Evolutionary conservation across 2,113 vertebrate species (phyloP), one percentile per base, ranked within the genome.

Genomic region (Herpailurus yagouaroundi): DNA sequence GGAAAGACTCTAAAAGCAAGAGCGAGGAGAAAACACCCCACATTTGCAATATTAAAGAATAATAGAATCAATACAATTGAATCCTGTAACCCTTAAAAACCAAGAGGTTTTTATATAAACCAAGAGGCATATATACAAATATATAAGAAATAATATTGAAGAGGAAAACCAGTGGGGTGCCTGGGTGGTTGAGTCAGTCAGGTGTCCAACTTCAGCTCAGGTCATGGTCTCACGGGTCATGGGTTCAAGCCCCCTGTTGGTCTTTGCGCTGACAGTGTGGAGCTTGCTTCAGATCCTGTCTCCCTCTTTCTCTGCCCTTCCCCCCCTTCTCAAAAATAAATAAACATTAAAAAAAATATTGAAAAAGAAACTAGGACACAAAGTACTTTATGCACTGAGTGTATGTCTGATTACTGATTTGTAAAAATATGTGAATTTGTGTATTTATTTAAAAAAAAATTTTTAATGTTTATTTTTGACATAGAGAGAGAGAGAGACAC

Each of bases 401-500:
- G 48, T 5, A 81, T 25, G 5, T 89, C 55, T 85, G 52, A 74
- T 87, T 74, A 57, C 45, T 84, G 33, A 91, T 71, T 87, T 95
- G 36, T 89, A 89, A 97, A 87, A 93, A 77, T 57, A 88, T n/a
- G 64, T 64, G 52, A 16, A 92, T n/a, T 86, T 89, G 45, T 45
- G 45, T 45, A 45, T 45, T 45, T 45, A 45, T 45, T 45, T 0
- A 45, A 45, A 45, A 45, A 45, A 45, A 6, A 1, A 9, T 45
- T 45, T 45, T 45, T 45, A 9, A 45, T 45, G 45, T 45, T 45
- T 45, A 45, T 9, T 45, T 45, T 45, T 45, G 45, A 45, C 45
- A 45, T 9, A 45, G 45, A 45, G 45, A 45, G 45, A 45, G 45
- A 45, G 45, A 45, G 1, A 45, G 7, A 45, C 1, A 45, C 45